Evolutionary conservation across 2,888 invertebrate species (phyloP).

Genomic region (Junonia oenone): DNA sequence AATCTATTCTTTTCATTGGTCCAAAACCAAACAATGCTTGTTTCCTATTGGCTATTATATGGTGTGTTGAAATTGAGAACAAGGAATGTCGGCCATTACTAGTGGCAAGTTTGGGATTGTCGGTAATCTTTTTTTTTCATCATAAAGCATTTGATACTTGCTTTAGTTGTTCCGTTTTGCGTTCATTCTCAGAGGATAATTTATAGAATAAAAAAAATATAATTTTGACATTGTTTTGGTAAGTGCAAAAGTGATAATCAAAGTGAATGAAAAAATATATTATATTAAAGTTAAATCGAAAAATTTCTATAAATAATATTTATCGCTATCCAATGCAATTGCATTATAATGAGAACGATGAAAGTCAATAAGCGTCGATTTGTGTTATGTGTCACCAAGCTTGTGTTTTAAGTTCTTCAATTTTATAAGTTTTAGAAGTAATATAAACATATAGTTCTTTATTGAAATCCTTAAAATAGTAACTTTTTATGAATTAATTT

Average conservation of each 20-base stretch:
- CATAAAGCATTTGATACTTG: constrained; percentile 63
- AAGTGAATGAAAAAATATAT: constrained; percentile 16
- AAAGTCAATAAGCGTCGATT: constrained; percentile 41
- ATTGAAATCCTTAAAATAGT: too few relatives aligned
- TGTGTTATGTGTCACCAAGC: constrained; percentile 28
- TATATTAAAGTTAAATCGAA: constrained; percentile 24
- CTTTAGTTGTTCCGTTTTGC: constrained; percentile 64
- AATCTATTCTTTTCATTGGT: constrained; percentile 32
- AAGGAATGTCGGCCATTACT: constrained; percentile 52
- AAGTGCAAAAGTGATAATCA: constrained; percentile 44
- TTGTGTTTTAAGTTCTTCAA: neutral
- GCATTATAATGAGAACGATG: constrained; percentile 21
- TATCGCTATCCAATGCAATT: constrained; percentile 7
- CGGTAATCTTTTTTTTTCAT: constrained; percentile 64
- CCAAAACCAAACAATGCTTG: neutral
- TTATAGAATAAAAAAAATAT: constrained; percentile 48
- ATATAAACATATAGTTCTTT: too few relatives aligned
- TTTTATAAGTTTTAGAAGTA: neutral
- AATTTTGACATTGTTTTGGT: constrained; percentile 63
- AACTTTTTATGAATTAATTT: too few relatives aligned
- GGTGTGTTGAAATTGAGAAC: constrained; percentile 41
- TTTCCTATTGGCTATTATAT: constrained; percentile 33
- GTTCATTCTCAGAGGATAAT: constrained; percentile 50
- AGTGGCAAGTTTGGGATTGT: constrained; percentile 50
- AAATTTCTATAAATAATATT: constrained; percentile 28